Evolutionary conservation across 2,888 invertebrate genomes (phyloP).

Genomic region (Laspeyria flexula): DNA sequence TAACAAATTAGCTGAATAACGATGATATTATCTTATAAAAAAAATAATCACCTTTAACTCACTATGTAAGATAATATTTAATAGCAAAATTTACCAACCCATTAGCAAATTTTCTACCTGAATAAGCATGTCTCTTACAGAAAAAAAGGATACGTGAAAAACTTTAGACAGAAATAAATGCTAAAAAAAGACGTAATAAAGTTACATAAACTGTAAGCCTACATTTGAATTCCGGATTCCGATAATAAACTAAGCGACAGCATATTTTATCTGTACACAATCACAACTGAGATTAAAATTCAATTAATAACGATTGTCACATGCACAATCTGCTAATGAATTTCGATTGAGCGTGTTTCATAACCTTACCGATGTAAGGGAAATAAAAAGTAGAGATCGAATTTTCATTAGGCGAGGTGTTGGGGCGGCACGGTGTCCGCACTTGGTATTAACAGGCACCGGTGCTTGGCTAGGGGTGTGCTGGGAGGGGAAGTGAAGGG

Average conservation of each 20-base stretch:
- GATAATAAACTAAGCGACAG: neutral
- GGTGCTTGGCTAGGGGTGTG: conserved; percentile 34
- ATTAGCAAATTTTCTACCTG: no score
- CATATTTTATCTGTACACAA: conserved; percentile 11
- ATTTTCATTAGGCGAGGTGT: conserved; percentile 84
- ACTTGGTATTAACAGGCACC: conserved; percentile 68
- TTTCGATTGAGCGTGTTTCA: conserved; percentile 60
- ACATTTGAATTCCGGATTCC: neutral
- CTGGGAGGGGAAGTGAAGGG: conserved; percentile 23
- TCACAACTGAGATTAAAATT: conserved; percentile 25
- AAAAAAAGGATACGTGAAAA: no score
- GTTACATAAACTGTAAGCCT: neutral
- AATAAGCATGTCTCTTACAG: no score
- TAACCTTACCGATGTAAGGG: conserved; percentile 59
- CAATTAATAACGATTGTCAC: conserved; percentile 22
- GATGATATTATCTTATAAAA: no score
- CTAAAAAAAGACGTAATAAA: no score
- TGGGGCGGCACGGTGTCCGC: conserved; percentile 80
- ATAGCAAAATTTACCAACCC: no score
- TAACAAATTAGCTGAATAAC: no score
- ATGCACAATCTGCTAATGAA: conserved; percentile 44
- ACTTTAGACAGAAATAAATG: no score
- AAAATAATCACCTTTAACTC: no score
- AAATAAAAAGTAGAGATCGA: conserved; percentile 77
- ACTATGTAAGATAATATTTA: no score